phyloP scores from a whole-genome alignment of 2,888 invertebrate genomes.

The Abrostola tripartita region DNA sequence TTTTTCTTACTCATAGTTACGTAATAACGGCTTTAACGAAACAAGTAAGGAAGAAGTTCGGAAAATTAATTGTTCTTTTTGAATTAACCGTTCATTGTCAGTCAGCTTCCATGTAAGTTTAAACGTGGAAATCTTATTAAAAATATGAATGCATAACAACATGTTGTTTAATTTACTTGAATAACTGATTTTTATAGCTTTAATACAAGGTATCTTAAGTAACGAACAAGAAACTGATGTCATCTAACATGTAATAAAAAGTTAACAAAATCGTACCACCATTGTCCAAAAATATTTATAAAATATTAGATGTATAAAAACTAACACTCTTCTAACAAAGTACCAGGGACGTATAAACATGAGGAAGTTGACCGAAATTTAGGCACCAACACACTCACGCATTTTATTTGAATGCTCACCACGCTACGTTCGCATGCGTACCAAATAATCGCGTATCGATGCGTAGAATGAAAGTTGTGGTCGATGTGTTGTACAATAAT shows the following conservation, averaged over 20 bases:
- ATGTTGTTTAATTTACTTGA: no score
- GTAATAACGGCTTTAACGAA: neutral
- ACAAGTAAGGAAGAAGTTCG: neutral
- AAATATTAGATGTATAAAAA: conserved; percentile 18
- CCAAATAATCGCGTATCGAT: conserved; percentile 18
- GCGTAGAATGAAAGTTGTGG: conserved; percentile 43
- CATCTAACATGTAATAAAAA: no score
- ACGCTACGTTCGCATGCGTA: conserved; percentile 40
- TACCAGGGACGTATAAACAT: conserved; percentile 45
- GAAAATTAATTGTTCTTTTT: no score
- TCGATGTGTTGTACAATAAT: neutral
- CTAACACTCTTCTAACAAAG: conserved; percentile 29
- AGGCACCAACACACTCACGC: conserved; percentile 38
- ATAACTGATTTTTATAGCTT: no score
- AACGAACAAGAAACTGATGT: no score
- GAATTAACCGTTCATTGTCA: no score
- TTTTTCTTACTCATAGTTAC: neutral
- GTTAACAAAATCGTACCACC: no score
- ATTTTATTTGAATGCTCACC: conserved; percentile 48
- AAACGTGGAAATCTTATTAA: no score
- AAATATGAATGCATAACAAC: no score
- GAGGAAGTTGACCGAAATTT: conserved; percentile 42
- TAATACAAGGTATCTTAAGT: no score
- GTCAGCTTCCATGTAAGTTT: no score
- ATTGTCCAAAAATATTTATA: neutral